A percentile compares a stretch with the other conserved stretches of the same genome.
Evolutionary conservation across 2,888 invertebrate genomes (phyloP).

Genomic region (Dorcus hopei): DNA sequence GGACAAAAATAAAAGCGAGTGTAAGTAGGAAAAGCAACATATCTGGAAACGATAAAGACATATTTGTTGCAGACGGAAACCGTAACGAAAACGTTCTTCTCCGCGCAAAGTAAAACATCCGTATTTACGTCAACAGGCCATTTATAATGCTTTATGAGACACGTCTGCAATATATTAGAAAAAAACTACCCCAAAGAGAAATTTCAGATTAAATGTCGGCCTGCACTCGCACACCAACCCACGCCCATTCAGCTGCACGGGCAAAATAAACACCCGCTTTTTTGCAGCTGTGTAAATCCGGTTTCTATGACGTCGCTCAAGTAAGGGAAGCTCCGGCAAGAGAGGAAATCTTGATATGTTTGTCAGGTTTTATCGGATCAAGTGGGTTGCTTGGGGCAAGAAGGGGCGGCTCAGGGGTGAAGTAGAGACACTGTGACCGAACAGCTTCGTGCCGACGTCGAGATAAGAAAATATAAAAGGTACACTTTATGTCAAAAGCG

Average conservation of each 20-base stretch:
- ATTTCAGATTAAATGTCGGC: background rate
- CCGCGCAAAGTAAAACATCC: background rate
- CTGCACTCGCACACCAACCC: background rate
- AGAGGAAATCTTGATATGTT: constrained; percentile 45
- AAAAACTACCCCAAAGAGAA: background rate
- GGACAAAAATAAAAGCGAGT: too few relatives aligned
- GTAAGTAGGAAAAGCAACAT: too few relatives aligned
- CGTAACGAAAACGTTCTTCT: background rate
- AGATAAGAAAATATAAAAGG: constrained; percentile 31
- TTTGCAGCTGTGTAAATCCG: constrained; percentile 11
- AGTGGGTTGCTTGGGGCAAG: constrained; percentile 35
- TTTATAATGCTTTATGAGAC: background rate
- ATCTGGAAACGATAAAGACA: background rate
- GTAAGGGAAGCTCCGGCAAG: constrained; percentile 1
- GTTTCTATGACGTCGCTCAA: constrained; percentile 1
- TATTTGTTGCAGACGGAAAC: background rate
- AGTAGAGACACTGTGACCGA: constrained; percentile 26
- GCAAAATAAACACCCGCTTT: constrained; percentile 6
- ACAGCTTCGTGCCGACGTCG: constrained; percentile 30
- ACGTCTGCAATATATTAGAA: background rate
- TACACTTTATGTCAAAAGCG: constrained; percentile 28
- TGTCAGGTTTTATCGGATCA: constrained; percentile 48
- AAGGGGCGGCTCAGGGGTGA: constrained; percentile 6
- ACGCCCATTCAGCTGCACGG: background rate
- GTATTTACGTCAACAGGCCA: background rate